Evolutionary conservation across 2,797 vertebrate genomes (phyloP), one percentile per base, ranked within the genome.

Genomic region (Pseudocheirus occidentalis): DNA sequence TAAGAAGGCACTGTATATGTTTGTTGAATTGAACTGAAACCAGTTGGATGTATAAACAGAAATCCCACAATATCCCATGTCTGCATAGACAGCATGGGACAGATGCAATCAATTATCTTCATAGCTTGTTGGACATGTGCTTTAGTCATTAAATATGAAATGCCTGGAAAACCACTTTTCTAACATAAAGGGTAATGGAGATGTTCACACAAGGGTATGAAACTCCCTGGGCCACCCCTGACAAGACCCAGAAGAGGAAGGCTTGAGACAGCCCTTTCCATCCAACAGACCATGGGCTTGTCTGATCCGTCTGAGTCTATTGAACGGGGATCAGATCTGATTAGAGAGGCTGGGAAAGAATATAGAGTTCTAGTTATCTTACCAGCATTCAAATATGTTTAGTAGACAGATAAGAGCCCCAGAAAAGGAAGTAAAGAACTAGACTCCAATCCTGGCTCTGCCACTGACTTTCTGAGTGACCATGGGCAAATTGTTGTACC

Each of bases 191-290:
- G n/a, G 59, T 53, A 56, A 56, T 3, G 18, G 59, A 58, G 53
- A 57, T 57, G 10, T 5, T n/a, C 50, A 13, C 4, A 53, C 93
- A 14, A 0, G 27, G 5, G 91, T 59, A 40, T 81, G 52, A n/a
- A 50, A 59, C 53, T 24, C 28, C 27, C 27, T 0, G 73, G 73
- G 34, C 18, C 0, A 0, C 91, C 81, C 54, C 0, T 0, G 50
- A 46, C 52, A 46, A 34, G 28, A 62, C 73, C 40, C 73, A n/a
- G 40, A 24, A 4, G 0, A 91, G 5, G 5, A 53, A 40, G 34
- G 7, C 73, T 81, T 81, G 40, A 81, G 73, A 87, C 73, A 87
- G 40, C 3, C 40, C 73, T 87, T 50, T 87, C 73, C 73, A 87
- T 46, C 73, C 40, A 87, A 50, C 2, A 87, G 34, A n/a, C 34